Base-by-base conservation (phyloP, 2,113 vertebrate genomes). In the Nannospalax galili region DNA sequence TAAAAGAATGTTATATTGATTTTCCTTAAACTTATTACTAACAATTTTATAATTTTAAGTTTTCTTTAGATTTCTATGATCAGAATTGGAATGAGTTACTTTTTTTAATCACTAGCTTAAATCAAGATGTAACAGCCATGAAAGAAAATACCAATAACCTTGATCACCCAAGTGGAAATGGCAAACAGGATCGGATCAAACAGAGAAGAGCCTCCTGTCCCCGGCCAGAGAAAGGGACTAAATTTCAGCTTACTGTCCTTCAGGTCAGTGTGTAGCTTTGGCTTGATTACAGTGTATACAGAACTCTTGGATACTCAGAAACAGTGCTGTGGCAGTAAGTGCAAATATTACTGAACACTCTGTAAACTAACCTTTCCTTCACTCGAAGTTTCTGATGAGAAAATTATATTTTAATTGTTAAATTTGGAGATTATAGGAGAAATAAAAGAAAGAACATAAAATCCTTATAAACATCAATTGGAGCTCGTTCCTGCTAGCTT, bases 221-320 rank as follows among this genome's bases (percentile, higher is more conserved):
- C 88, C 98, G 98, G 74, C 90, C 98, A 80, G 99, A 99, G 24
- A 99, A 99, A 84, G 96, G 97, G 42, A 98, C 98, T 97, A 99
- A 98, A 93, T 99, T 99, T 96, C 99, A 99, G 84, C 98, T 99
- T 88, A 99, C 97, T 77, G 99, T 99, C 96, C 98, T 99, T 84
- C 99, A 99, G 99, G 99, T 99, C 65, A 86, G 92, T 95, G 20
- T 96, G 26, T 94, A 32, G 77, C 64, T 87, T 40, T 78, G 26
- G n/a, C 69, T 93, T 91, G 30, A 35, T 90, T 80, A 81, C 69
- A 89, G n/a, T 37, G 3, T 11, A 28, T 91, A 24, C 70, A 58
- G 79, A 91, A 30, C 16, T 81, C 67, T 73, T 72, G 12, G n/a
- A 70, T 52, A 22, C 15, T 19, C 14, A 37, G 73, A 37, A 22